These are phyloP conservation scores for Myrmecobius fasciatus DNA, from an alignment of 2,113 vertebrate genomes.

Conservation along the genomic window DNA sequence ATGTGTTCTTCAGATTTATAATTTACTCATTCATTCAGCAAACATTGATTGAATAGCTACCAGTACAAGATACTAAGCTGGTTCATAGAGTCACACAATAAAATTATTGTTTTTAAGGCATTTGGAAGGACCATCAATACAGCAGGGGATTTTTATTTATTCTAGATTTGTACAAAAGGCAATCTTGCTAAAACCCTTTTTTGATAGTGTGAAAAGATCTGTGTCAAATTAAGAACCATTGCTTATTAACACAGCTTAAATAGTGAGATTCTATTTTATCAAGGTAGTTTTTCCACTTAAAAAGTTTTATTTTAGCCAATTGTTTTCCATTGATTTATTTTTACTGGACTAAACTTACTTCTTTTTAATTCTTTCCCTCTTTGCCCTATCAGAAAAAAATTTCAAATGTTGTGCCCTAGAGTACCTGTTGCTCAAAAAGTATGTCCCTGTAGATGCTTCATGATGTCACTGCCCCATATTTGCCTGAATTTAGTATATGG, in stretches of 20 bases:
- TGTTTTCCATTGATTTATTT: slow-evolving; percentile 65
- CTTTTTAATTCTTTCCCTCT: slow-evolving; percentile 73
- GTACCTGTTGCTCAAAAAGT: slow-evolving; percentile 73
- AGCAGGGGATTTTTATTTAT: not conserved
- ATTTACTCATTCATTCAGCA: slow-evolving; percentile 10
- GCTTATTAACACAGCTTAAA: not conserved
- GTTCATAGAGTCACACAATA: not conserved
- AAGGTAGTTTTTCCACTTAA: slow-evolving; percentile 55
- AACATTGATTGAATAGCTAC: not conserved
- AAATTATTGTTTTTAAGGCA: not conserved
- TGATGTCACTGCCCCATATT: slow-evolving; percentile 55
- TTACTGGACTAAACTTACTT: slow-evolving; percentile 4
- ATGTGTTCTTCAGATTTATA: slow-evolving; percentile 16
- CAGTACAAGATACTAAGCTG: not conserved
- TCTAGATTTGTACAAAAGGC: not conserved
- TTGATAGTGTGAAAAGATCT: slow-evolving; percentile 18
- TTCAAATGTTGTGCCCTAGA: slow-evolving; percentile 76
- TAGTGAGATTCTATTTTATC: not conserved
- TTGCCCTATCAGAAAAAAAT: slow-evolving; percentile 70
- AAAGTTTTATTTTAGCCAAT: slow-evolving; percentile 26
- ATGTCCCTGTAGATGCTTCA: slow-evolving; percentile 72
- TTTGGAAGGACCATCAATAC: not conserved
- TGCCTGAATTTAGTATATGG: slow-evolving; percentile 50
- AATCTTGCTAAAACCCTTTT: not conserved
- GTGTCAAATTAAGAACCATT: slow-evolving; percentile 13